These are phyloP conservation scores for Pissodes strobi DNA, from an alignment of 1,140 invertebrate species.

Conservation along the genomic window DNA sequence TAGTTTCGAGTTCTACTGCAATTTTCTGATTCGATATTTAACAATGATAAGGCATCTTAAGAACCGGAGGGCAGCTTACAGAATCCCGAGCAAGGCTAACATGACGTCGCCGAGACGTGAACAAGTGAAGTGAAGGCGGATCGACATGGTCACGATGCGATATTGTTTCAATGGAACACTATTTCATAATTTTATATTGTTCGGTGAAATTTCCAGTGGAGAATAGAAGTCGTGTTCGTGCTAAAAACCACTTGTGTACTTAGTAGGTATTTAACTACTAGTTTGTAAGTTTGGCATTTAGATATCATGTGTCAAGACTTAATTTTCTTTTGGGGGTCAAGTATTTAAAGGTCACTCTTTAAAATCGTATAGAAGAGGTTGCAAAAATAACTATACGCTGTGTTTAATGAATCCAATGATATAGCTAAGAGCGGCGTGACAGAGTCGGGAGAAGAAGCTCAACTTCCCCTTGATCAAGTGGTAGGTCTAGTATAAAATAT, in stretches of 20 bases:
- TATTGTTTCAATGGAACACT: slow-evolving; percentile 28
- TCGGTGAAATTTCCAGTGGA: slow-evolving; percentile 7
- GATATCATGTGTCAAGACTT: no score
- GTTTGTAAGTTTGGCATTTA: no score
- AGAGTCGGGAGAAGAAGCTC: no score
- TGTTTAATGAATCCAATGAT: no score
- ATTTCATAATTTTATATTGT: slow-evolving; percentile 28
- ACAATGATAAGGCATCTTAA: slow-evolving; percentile 10
- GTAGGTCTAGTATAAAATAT: no score
- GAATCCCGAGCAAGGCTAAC: slow-evolving; percentile 35
- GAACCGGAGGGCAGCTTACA: slow-evolving; percentile 8
- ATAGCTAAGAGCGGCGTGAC: no score
- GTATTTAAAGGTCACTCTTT: no score
- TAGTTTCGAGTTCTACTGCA: slow-evolving; percentile 21
- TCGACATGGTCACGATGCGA: slow-evolving; percentile 26
- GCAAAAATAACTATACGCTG: no score
- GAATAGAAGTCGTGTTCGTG: slow-evolving; percentile 1
- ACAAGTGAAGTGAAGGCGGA: slow-evolving; percentile 36
- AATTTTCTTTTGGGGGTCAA: no score
- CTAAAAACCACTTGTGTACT: slow-evolving; percentile 1
- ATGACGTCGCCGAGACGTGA: slow-evolving; percentile 26
- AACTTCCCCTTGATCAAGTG: no score
- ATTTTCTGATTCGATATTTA: slow-evolving; percentile 17
- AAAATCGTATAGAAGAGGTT: no score
- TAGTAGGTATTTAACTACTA: slow-evolving; percentile 7